Evolutionary conservation across 2,113 vertebrate species (phyloP).

Genomic region (Rhodinocichla rosea): DNA sequence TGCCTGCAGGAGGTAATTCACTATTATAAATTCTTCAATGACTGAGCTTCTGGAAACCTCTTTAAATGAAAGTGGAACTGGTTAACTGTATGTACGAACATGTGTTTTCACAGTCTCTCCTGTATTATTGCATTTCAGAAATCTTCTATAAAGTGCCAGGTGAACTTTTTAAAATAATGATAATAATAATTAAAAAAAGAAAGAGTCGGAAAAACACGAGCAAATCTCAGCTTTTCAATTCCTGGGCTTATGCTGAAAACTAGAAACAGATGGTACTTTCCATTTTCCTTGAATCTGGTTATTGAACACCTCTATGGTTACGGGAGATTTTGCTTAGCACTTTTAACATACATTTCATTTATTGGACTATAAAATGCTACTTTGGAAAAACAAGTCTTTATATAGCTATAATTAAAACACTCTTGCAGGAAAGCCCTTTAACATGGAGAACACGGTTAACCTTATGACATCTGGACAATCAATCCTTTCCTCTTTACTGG

Average conservation of each 20-base stretch:
- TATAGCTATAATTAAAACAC: constrained; percentile 75
- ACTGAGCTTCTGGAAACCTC: constrained; percentile 71
- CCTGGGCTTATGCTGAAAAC: constrained; percentile 68
- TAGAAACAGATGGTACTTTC: constrained; percentile 76
- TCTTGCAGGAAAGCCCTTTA: constrained; percentile 66
- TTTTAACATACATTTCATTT: constrained; percentile 76
- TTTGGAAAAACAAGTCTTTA: constrained; percentile 77
- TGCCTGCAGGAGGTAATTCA: constrained; percentile 61
- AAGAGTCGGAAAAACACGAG: constrained; percentile 23
- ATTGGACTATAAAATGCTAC: constrained; percentile 76
- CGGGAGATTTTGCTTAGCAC: constrained; percentile 72
- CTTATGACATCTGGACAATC: constrained; percentile 68
- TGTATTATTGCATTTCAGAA: constrained; percentile 64
- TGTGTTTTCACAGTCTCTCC: constrained; percentile 68
- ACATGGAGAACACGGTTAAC: constrained; percentile 65
- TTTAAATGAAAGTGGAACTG: constrained; percentile 73
- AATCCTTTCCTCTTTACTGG: constrained; percentile 49
- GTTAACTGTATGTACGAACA: constrained; percentile 71
- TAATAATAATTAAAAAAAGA: constrained; percentile 5
- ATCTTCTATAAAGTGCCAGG: constrained; percentile 71
- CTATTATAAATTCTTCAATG: constrained; percentile 67
- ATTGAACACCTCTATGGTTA: constrained; percentile 80
- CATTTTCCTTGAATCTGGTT: constrained; percentile 73
- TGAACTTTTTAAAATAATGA: constrained; percentile 65
- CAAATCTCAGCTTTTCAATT: constrained; percentile 67